Conservation (phyloP, 2,888 invertebrate genomes). For the Orgyia antiqua region DNA sequence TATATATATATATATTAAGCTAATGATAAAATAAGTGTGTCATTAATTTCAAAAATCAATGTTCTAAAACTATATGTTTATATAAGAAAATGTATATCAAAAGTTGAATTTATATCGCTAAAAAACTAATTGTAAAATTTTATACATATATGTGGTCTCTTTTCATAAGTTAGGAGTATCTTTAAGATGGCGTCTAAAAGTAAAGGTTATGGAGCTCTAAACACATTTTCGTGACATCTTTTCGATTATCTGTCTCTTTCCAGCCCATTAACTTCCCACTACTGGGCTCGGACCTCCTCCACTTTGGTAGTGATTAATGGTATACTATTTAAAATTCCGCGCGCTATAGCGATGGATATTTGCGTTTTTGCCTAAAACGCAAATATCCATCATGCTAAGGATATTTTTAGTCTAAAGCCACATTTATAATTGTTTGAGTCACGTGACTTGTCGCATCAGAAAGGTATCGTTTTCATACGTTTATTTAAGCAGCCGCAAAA, state of each 20-base stretch:
- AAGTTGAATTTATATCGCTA: conserved; percentile 52
- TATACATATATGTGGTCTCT: conserved; percentile 31
- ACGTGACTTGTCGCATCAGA: no score
- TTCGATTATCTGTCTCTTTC: no score
- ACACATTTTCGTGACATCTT: no score
- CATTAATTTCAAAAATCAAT: not conserved
- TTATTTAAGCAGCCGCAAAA: no score
- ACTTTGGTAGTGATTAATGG: no score
- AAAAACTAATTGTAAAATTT: conserved; percentile 31
- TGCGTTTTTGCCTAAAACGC: not conserved
- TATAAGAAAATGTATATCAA: conserved; percentile 37
- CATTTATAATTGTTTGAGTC: no score
- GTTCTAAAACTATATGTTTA: conserved; percentile 30
- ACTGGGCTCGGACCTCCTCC: no score
- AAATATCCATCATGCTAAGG: not conserved
- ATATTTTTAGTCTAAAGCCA: not conserved
- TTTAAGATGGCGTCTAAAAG: not conserved
- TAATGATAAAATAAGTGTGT: not conserved
- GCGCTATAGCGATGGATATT: not conserved
- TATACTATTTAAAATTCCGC: not conserved
- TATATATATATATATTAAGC: not conserved
- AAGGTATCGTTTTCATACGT: no score
- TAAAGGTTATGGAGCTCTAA: no score
- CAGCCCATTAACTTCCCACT: no score
- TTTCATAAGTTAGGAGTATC: conserved; percentile 12